Base-by-base conservation (phyloP, 2,888 invertebrate genomes). In the Coenonympha arcania region DNA sequence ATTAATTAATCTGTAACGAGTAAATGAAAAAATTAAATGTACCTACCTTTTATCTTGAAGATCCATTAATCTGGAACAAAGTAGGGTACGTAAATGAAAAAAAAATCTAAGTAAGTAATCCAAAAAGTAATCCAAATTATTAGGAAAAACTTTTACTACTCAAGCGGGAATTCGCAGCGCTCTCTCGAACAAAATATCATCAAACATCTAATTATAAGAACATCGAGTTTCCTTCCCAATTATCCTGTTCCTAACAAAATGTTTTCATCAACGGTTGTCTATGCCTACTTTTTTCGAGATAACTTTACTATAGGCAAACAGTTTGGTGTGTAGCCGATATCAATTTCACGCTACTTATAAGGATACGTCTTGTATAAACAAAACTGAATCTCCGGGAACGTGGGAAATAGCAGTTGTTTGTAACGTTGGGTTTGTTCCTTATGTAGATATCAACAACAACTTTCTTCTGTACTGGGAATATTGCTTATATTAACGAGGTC, bases 331-430 rank as follows among this genome's bases (percentile, higher is more conserved):
- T 20, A 63, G 66, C 59, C 65, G 66, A 73, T 80, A 82, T 81
- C 82, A 81, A 80, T 81, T 79, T 79, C 79, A 73, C 69, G 69
- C 68, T 74, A 77, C 71, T 76, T 76, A 72, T 70, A 71, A 63
- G 71, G 66, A 66, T 65, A 69, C 64, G 63, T 62, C 60, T 66
- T 64, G 64, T 60, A 64, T 70, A 74, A 76, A 76, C 74, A 73
- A 52, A 56, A 53, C 48, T 52, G 63, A 61, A 59, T 56, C 57
- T 52, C 50, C 48, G 46, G 49, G 50, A 45, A 50, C 60, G 63
- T 62, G 63, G 58, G 62, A 62, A 60, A 39, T 50, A 45, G 50
- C 61, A 61, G 52, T 57, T 61, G 60, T 48, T 52, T 40, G 40
- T 33, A 36, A 52, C 47, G 40, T 33, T 46, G 33, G 24, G 46